These are phyloP conservation scores for Phymorhynchus buccinoides DNA, from an alignment of 1,140 invertebrate genomes.

Conservation along the genomic window DNA sequence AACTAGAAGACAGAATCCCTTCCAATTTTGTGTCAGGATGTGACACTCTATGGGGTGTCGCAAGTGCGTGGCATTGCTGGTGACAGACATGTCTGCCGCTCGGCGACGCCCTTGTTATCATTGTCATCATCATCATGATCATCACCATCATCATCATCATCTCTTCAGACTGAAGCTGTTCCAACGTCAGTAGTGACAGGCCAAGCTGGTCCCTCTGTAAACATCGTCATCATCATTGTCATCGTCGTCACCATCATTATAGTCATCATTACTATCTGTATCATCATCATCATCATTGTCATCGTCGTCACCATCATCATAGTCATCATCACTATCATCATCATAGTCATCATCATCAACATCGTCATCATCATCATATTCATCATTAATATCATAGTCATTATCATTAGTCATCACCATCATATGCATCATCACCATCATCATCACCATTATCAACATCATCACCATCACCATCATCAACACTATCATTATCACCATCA, in stretches of 20 bases:
- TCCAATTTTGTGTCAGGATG: too few species aligned
- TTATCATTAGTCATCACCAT: neutral
- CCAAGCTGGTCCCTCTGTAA: constrained; percentile 94
- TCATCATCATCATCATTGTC: constrained; percentile 9
- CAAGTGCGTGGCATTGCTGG: too few species aligned
- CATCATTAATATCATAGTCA: too few species aligned
- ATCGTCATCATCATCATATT: neutral
- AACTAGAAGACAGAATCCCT: too few species aligned
- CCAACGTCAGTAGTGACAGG: constrained; percentile 91
- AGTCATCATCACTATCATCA: constrained; percentile 69
- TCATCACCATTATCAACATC: neutral
- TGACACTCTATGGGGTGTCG: too few species aligned
- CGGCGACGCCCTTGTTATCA: constrained; percentile 17
- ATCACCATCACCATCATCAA: constrained; percentile 3
- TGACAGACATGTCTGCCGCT: too few species aligned
- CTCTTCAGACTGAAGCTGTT: constrained; percentile 89
- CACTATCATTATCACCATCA: neutral
- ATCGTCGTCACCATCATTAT: constrained; percentile 33
- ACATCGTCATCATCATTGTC: constrained; percentile 18
- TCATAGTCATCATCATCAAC: neutral
- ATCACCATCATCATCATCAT: constrained; percentile 71
- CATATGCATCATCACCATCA: neutral
- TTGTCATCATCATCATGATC: constrained; percentile 33
- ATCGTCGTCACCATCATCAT: constrained; percentile 72
- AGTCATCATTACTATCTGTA: constrained; percentile 5